Evolutionary conservation across 2,113 vertebrate genomes (phyloP), one percentile per base, ranked within the genome.

Genomic region (Gallinago media): DNA sequence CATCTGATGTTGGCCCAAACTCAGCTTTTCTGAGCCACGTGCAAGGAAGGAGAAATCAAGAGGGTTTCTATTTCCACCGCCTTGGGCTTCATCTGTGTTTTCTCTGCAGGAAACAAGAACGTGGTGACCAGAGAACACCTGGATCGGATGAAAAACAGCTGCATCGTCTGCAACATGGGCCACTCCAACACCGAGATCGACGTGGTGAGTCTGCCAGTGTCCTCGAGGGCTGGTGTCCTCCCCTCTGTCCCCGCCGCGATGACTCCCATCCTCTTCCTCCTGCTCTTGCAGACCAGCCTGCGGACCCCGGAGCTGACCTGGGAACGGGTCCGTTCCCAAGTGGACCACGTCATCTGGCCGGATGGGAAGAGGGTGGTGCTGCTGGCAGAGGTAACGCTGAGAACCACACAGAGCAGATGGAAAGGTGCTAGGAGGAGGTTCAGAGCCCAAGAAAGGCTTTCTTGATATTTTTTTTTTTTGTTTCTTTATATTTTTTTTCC

Each of bases 161-260:
- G 99, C 97, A 99, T 99, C 6, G 99, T 99, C 5, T 99, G 99
- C 97, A 99, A 99, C 88, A 99, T 99, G 99, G 99, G 99, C 59
- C 99, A 99, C 90, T 99, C 99, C 97, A 99, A 99, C 95, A 99
- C 99, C 0, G 99, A 99, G 97, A 99, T 99, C 2, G 99, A 99
- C 25, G 99, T 99, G 98, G 99, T 99, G 96, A 98, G 98, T 44
- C 36, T 76, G 27, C 59, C 71, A 8, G 42, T n/a, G 4, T 11
- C 49, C 58, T 20, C 3, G 2, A 2, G 0, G 1, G 8, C 50
- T 14, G 11, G 11, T 2, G 0, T 4, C 38, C 1, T 0, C 34
- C 46, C 42, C 2, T 0, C 7, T 0, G 0, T 29, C 47, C 47
- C 44, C 54, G 6, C 15, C 16, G 3, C 1, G 2, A 1, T 15